Evolutionary conservation across 1,140 invertebrate genomes (phyloP), one percentile per base, ranked within the genome.

Genomic region (Drosophila ambigua): DNA sequence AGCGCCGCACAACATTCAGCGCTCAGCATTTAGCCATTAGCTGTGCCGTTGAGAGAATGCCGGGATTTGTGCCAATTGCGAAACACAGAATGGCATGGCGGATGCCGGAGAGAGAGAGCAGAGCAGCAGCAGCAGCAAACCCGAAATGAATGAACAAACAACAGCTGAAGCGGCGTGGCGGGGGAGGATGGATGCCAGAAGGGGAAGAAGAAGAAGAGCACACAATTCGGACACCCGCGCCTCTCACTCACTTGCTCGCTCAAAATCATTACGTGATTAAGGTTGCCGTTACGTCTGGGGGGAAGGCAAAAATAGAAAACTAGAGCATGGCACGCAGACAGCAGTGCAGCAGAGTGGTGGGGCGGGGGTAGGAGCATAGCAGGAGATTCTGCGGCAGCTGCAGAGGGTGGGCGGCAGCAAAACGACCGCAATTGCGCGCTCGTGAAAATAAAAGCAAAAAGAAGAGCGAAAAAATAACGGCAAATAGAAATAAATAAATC

Each of bases 401-500:
- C 16, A 60, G 60, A 68, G 59, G 28, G 61, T 59, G 74, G 49
- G 48, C 20, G 68, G 77, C 50, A 59, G 53, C 72, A 68, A 51
- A 46, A 61, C 72, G 79, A 72, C 77, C 80, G 81, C 81, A 85
- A 77, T 80, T 80, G 81, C 77, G 68, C 59, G 63, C 63, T 61
- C 72, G 65, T 64, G 64, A 72, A 84, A 84, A 84, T 76, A 65
- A 83, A 82, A 81, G 62, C 26, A 46, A 68, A 68, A 53, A 55
- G 55, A 73, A 64, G 43, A 51, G 46, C 24, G 28, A 49, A 44
- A 51, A 74, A 64, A 20, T 57, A 74, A 71, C 76, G 61, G 72
- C 80, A 84, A 84, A 84, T 85, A 85, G 81, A 85, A 84, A 85
- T 77, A 84, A 84, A 84, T 84, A 85, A 84, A 84, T 84, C 81